A percentile compares a stretch with the other conserved stretches of the same genome.
Evolutionary conservation across 1,140 invertebrate genomes (phyloP).

Genomic region (Pantala flavescens): DNA sequence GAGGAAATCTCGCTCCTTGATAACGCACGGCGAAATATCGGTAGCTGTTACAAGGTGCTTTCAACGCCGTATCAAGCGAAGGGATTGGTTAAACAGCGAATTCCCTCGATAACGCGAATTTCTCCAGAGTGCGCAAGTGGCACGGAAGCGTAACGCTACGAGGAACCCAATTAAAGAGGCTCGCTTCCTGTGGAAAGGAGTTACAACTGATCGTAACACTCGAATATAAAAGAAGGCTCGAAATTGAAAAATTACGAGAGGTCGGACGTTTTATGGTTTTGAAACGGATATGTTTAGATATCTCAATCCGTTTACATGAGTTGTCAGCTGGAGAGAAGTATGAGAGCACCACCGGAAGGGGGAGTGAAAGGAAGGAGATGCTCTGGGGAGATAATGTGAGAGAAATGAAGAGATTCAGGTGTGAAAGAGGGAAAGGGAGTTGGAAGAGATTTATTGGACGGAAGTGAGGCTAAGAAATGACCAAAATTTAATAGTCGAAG

Average conservation of each 20-base stretch:
- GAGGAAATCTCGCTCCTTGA: too few relatives aligned
- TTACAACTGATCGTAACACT: background rate
- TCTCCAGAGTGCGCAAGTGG: too few relatives aligned
- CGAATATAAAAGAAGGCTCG: background rate
- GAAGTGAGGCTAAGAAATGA: background rate
- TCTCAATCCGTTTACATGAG: background rate
- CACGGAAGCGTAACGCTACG: background rate
- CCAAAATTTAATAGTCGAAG: too few relatives aligned
- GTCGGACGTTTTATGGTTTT: conserved; percentile 1
- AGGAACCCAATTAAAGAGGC: background rate
- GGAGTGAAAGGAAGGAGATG: background rate
- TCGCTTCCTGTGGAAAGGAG: background rate
- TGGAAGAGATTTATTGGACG: background rate
- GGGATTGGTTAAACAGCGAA: too few relatives aligned
- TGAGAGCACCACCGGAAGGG: background rate
- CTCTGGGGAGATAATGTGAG: background rate
- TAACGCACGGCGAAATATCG: too few relatives aligned
- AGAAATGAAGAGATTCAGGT: background rate
- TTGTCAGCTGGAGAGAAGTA: background rate
- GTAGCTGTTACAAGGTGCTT: too few relatives aligned
- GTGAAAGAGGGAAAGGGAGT: background rate
- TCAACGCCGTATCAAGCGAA: too few relatives aligned
- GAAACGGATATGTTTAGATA: background rate
- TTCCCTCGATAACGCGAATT: too few relatives aligned
- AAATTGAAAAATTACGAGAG: conserved; percentile 1